A percentile compares a stretch with the other conserved stretches of the same genome.
Evolutionary conservation across 2,888 invertebrate species (phyloP).

Genomic region (Lasiommata megera): DNA sequence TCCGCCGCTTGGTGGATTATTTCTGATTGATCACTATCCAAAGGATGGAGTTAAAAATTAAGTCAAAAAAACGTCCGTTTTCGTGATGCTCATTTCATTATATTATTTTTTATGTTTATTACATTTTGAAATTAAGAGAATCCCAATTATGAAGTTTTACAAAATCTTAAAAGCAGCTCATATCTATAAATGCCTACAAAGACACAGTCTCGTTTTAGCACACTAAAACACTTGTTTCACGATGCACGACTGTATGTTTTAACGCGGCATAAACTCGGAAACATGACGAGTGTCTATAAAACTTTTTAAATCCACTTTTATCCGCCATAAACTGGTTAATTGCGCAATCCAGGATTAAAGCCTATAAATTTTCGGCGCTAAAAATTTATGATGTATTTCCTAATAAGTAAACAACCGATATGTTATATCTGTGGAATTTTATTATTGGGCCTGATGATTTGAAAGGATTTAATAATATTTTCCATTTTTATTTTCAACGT

Average conservation of each 20-base stretch:
- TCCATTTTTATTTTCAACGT: neutral
- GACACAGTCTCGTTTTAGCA: neutral
- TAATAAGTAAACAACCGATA: neutral
- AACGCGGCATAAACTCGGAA: slow-evolving; percentile 32
- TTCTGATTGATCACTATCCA: no score
- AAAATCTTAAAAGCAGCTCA: no score
- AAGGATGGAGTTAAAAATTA: no score
- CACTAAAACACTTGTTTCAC: slow-evolving; percentile 32
- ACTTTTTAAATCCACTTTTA: slow-evolving; percentile 37
- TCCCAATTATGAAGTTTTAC: no score
- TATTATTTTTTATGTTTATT: no score
- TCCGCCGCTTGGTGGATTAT: no score
- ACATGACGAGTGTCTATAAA: slow-evolving; percentile 39
- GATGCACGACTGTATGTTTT: slow-evolving; percentile 28
- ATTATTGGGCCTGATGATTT: neutral
- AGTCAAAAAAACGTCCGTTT: no score
- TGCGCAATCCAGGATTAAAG: slow-evolving; percentile 21
- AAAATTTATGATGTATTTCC: slow-evolving; percentile 9
- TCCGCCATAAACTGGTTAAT: slow-evolving; percentile 38
- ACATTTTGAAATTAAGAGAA: no score
- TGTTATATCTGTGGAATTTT: neutral
- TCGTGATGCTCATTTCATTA: no score
- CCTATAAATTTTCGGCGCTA: slow-evolving; percentile 12
- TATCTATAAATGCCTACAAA: no score
- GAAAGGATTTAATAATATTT: neutral